Evolutionary conservation across 2,113 vertebrate species (phyloP), one percentile per base, ranked within the genome.

Genomic region (Albula goreensis): DNA sequence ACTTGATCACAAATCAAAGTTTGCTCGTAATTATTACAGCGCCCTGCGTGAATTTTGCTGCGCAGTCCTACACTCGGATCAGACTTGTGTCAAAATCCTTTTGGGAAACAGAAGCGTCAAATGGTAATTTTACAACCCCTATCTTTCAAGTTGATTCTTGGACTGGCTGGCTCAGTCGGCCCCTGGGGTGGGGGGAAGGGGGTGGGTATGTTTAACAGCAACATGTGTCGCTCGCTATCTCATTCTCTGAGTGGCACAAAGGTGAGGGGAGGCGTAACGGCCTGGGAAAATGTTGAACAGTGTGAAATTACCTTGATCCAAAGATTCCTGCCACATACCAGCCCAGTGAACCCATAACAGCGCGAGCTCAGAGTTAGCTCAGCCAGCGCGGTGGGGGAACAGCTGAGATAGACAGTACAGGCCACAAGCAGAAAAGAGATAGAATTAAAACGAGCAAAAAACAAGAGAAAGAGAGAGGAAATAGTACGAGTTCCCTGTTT

Each of bases 231-330:
- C 90, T 93, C 91, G 93, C 93, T 94, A 93, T 95, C 94, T 95
- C 86, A 74, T 90, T 89, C 90, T 86, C 89, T 3, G 89, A 94
- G 91, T 89, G 92, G 92, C 92, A 93, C 93, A 92, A 95, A 95
- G 93, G 95, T 96, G 93, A 92, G 92, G 90, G 91, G 91, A 93
- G 93, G 92, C 92, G 93, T 91, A 93, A 94, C 94, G 90, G 92
- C 93, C 93, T 95, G 94, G 93, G 94, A 95, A 95, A 94, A 94
- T 91, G 89, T 91, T 90, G 92, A 95, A 93, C 91, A 95, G 92
- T 94, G 94, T 95, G 94, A 95, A 95, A 96, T 95, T 94, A 95
- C 93, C 94, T 95, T 95, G 94, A 95, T 95, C 94, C 92, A 93
- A 95, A 94, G 93, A 95, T 95, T 96, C 93, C 93, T 94, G 91